Base-by-base conservation (phyloP, 2,113 vertebrate genomes). In the Arenaria interpres region DNA sequence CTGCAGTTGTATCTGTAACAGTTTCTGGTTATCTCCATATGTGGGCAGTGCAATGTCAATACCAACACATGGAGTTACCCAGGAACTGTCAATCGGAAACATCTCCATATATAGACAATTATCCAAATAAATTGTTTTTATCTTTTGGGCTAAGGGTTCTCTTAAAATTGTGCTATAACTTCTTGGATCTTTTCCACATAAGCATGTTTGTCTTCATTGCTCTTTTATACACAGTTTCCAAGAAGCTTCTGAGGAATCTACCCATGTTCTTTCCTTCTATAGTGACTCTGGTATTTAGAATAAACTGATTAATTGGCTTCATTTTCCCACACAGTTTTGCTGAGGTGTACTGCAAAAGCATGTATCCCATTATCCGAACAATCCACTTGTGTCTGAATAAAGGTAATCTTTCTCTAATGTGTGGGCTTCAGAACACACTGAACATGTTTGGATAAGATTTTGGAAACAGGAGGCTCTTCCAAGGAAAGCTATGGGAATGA, bases 241-340 rank as follows among this genome's bases (percentile, higher is more conserved):
- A 94, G 46, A 92, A 84, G 43, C 33, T 92, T 92, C 75, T 82
- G 50, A 89, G 41, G 63, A 92, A 60, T 88, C 79, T 80, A 57
- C 6, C 9, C 22, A 11, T 69, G 22, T 62, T 90, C 37, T 25
- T 74, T 75, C 19, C 37, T 80, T 92, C 46, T 41, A 43, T 35
- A 63, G 23, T 39, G 37, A 67, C 76, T 57, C 46, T 81, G 37
- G 30, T 81, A 37, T 78, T 74, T 22, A 67, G 33, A 83, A 62
- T 50, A 74, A 88, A 67, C 45, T 41, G n/a, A 69, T 85, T 64
- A 72, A 67, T 59, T 30, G 33, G 12, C 43, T 39, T 90, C 2
- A 27, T 89, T 89, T 48, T 80, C 46, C 41, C 68, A 74, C 13
- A 7, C 28, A 67, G 15, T 90, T 95, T 72, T 91, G 33, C 51